These are phyloP conservation scores for Upupa epops DNA, from an alignment of 2,113 vertebrate species.

Conservation along the genomic window DNA sequence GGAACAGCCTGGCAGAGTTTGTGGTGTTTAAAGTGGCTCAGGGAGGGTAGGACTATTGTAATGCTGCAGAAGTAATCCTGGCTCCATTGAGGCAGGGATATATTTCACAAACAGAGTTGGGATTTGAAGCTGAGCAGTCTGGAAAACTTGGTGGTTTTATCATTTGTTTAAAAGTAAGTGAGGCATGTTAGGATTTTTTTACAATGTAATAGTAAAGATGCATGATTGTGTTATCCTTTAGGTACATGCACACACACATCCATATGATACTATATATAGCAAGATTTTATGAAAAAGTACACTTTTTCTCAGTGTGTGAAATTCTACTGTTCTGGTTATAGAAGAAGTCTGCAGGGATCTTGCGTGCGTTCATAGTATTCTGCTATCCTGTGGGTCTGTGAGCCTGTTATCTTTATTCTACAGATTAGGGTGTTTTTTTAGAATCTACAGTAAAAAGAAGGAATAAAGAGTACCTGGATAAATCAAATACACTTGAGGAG, in stretches of 20 bases:
- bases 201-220: neutral
- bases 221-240: neutral
- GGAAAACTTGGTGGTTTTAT: neutral
- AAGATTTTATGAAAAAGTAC: neutral
- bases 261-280: rapidly evolving
- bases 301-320: neutral
- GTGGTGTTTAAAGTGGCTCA: neutral
- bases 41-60: neutral
- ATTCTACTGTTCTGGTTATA: neutral
- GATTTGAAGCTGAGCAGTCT: neutral
- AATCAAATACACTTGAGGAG: neutral
- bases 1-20: neutral
- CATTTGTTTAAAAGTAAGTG: neutral
- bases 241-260: rapidly evolving
- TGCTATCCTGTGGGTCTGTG: neutral
- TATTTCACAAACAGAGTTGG: neutral
- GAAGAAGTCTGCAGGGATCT: neutral
- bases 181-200: neutral
- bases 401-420: neutral
- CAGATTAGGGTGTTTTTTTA: neutral
- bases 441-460: neutral
- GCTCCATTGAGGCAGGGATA: neutral
- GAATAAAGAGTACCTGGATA: neutral
- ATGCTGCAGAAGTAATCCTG: neutral
- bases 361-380: neutral